Base-by-base conservation (phyloP, 2,888 invertebrate genomes). In the Hyalella azteca region DNA sequence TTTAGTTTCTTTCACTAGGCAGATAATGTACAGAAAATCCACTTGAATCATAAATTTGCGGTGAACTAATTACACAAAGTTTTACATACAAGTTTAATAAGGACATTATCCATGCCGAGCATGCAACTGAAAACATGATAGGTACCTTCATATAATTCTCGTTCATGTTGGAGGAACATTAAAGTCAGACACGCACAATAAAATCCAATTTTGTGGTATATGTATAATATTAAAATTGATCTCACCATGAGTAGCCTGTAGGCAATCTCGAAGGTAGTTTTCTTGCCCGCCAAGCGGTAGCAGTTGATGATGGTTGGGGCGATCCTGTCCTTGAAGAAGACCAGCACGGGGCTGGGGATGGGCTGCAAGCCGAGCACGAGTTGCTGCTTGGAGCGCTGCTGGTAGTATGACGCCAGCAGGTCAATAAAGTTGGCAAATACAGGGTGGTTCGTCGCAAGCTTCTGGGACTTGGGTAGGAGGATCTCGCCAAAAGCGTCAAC, bases 241-340 rank as follows among this genome's bases (percentile, higher is more conserved):
- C 66, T 29, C 19, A 66, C 66, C 66, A 66, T 66, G 36, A 66
- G 36, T 7, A 66, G 66, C 29, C 66, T 66, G 66, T 66, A 66
- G 4, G 66, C 66, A 19, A 66, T 32, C 19, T 66, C 66, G 36
- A 66, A 66, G 11, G 66, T 66, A 22, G 29, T 66, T 19, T 66
- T 66, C 36, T 36, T 32, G 22, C 66, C 66, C 3, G 66, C 66
- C 9, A 36, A 22, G 19, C 66, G 32, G 66, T 66, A 66, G 66
- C 66, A 66, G 66, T 66, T 66, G 66, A 66, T 36, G 36, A 66
- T 66, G 66, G 66, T 36, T 22, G 66, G 66, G 7, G 66, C 75
- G 22, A 75, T 75, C 13, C 75, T 75, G 75, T 26, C 29, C 45
- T 41, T 75, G 75, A 75, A 75, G 41, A 75, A 48, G 13, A 75